phyloP scores from a whole-genome alignment of 92 coral and sea anemone genomes.

The Phenganax stokvisi region DNA sequence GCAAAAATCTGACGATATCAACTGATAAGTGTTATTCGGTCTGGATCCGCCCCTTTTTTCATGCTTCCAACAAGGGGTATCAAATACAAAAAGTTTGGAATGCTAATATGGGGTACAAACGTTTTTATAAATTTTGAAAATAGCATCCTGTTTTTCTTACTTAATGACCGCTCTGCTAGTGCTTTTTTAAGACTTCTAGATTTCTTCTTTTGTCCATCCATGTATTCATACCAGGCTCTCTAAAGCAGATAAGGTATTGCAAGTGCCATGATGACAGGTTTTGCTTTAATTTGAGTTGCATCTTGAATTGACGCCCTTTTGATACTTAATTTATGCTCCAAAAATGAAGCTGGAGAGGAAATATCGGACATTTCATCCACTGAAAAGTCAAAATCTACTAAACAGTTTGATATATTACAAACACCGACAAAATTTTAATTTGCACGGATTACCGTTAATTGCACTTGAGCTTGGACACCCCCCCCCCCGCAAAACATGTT shows the following conservation, averaged over 20 bases:
- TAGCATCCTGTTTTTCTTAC: not conserved
- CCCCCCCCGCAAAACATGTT: not conserved
- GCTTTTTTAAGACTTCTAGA: not conserved
- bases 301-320: conserved; percentile 53
- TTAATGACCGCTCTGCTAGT: not conserved
- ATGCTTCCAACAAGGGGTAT: not conserved
- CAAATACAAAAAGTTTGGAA: not conserved
- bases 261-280: conserved; percentile 52
- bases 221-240: conserved; percentile 49
- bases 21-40: no score
- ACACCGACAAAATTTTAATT: not conserved
- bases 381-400: not conserved
- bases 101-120: not conserved
- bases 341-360: conserved; percentile 48
- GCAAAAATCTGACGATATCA: no score
- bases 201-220: not conserved
- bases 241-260: conserved; percentile 55
- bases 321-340: conserved; percentile 49
- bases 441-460: no score
- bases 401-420: not conserved
- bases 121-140: not conserved
- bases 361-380: conserved; percentile 45
- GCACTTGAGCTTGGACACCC: no score
- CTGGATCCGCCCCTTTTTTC: not conserved
- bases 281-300: conserved; percentile 54